Evolutionary conservation across 2,113 vertebrate species (phyloP), one percentile per base, ranked within the genome.

Genomic region (Siniperca knerii): DNA sequence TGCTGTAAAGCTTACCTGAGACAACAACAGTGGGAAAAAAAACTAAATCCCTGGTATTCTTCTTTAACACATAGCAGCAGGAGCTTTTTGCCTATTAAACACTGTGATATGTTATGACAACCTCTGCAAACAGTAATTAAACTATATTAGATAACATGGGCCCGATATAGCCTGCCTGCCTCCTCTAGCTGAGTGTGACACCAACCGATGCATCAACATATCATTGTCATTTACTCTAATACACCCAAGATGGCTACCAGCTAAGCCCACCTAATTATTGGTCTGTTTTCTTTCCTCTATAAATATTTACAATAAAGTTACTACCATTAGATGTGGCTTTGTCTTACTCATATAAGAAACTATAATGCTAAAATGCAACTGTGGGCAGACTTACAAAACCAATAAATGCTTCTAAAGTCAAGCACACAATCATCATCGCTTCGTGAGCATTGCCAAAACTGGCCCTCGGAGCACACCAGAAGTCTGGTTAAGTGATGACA

Each of bases 111-210:
- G 67, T 81, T 88, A 48, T 87, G 91, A 90, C 89, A 92, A 84
- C 79, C 75, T 84, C 83, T 60, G 78, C 75, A 80, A 87, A 85
- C 81, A 85, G 70, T 81, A 85, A 91, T 91, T 86, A 92, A 85
- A 92, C 86, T 85, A 86, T 75, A 90, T 93, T 84, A 91, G 87
- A 92, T 89, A 91, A 92, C 81, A 74, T 7, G 7, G 18, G 81
- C 83, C 83, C 75, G 68, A 93, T 91, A 90, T 92, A 94, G 78
- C 78, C 61, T 50, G 73, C 25, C 80, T 81, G 65, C 13, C 82
- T 62, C 73, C 85, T 81, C 57, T 1, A 25, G 52, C 72, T 55
- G 67, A 81, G 64, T 72, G 77, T 79, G 61, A 81, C 77, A 67
- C 37, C 58, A 60, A 85, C 64, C n/a, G n/a, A 57, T 50, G 42